Percentiles rank a stretch among this genome's conserved stretches.
phyloP scores from a whole-genome alignment of 2,113 vertebrate genomes.

The Bos taurus region ARS-UCD2.0 NC_037346.1:51458501-51459000 shows the following conservation, averaged over 20 bases:
- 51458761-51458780: fast-evolving
- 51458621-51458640: not conserved
- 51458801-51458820: not conserved
- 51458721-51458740: not conserved
- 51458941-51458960: not conserved
- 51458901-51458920: fast-evolving
- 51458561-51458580: too few species aligned
- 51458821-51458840: not conserved
- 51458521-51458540: not conserved
- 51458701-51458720: not conserved
- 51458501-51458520: not conserved
- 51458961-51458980: not conserved
- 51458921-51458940: not conserved
- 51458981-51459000: not conserved
- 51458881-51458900: not conserved
- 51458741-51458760: not conserved
- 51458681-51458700: not conserved
- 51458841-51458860: not conserved
- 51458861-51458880: not conserved
- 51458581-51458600: not conserved
- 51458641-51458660: fast-evolving
- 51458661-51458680: not conserved
- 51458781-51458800: not conserved
- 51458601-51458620: not conserved
- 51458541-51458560: not conserved